These are phyloP conservation scores for Acrossocheilus fasciatus DNA, from an alignment of 2,797 vertebrate species.

Conservation along the genomic window DNA sequence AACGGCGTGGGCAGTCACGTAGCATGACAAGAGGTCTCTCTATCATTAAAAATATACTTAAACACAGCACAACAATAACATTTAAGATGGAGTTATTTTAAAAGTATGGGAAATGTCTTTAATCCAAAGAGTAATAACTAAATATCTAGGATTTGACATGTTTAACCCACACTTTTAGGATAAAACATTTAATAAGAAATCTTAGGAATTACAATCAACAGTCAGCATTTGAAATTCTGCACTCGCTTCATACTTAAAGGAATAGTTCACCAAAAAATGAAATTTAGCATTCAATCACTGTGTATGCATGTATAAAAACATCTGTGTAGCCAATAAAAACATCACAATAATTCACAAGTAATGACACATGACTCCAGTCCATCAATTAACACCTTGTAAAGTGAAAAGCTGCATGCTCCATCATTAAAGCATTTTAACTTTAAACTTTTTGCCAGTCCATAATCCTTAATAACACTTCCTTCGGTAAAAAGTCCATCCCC, in stretches of 20 bases:
- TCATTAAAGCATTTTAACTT: background rate
- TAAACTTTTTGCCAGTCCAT: background rate
- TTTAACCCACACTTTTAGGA: background rate
- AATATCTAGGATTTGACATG: background rate
- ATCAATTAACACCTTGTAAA: background rate
- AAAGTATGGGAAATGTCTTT: background rate
- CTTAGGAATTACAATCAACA: background rate
- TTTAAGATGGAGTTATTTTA: conserved; percentile 51
- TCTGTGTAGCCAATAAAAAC: background rate
- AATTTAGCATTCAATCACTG: background rate
- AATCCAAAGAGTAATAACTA: background rate
- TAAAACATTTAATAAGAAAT: background rate
- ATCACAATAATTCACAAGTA: background rate
- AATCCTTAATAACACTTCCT: background rate
- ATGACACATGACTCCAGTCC: too few species aligned
- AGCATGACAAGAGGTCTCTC: conserved; percentile 22
- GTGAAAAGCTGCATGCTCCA: background rate
- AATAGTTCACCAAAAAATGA: background rate
- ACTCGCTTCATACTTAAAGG: background rate
- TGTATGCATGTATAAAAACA: too few species aligned
- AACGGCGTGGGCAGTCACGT: conserved; percentile 52
- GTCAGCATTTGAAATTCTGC: conserved; percentile 1
- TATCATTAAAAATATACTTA: conserved; percentile 24
- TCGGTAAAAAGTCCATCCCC: background rate
- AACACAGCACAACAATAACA: background rate